These are phyloP conservation scores for Melanostigma gelatinosum DNA, from an alignment of 2,113 vertebrate genomes.

Conservation along the genomic window DNA sequence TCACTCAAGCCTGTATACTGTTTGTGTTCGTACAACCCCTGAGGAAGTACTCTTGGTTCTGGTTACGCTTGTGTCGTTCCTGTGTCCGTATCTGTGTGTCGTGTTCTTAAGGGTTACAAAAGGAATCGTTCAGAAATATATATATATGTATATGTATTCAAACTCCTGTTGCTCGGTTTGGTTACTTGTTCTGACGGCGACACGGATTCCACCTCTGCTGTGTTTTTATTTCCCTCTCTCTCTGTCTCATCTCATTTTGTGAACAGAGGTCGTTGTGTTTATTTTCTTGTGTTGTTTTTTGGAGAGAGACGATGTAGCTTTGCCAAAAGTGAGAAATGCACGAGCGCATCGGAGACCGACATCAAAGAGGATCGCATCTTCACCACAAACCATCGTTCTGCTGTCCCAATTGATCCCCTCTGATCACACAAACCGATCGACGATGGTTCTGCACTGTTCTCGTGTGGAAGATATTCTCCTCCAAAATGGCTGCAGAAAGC, in stretches of 20 bases:
- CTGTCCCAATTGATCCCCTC: constrained; percentile 9
- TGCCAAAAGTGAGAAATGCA: constrained; percentile 38
- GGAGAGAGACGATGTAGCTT: constrained; percentile 28
- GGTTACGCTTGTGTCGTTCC: constrained; percentile 54
- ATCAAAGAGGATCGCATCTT: constrained; percentile 34
- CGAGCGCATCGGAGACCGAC: constrained; percentile 49
- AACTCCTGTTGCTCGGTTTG: constrained; percentile 4
- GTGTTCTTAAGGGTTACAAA: constrained; percentile 57
- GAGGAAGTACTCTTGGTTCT: constrained; percentile 48
- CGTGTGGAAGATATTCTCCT: constrained; percentile 8
- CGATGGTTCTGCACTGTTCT: neutral
- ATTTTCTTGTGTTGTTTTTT: neutral
- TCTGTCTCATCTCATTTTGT: constrained; percentile 28
- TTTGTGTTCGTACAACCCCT: constrained; percentile 53
- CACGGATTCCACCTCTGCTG: constrained; percentile 31
- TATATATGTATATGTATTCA: neutral
- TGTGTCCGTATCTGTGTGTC: constrained; percentile 53
- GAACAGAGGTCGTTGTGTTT: constrained; percentile 40
- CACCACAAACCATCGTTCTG: neutral
- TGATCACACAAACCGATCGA: constrained; percentile 14
- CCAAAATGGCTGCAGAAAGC: constrained; percentile 21
- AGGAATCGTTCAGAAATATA: constrained; percentile 29
- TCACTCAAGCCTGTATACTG: constrained; percentile 75
- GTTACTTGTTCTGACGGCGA: constrained; percentile 3
- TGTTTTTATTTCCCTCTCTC: constrained; percentile 8